phyloP scores from a whole-genome alignment of 2,888 invertebrate species.

The Pachydiplax longipennis region DNA sequence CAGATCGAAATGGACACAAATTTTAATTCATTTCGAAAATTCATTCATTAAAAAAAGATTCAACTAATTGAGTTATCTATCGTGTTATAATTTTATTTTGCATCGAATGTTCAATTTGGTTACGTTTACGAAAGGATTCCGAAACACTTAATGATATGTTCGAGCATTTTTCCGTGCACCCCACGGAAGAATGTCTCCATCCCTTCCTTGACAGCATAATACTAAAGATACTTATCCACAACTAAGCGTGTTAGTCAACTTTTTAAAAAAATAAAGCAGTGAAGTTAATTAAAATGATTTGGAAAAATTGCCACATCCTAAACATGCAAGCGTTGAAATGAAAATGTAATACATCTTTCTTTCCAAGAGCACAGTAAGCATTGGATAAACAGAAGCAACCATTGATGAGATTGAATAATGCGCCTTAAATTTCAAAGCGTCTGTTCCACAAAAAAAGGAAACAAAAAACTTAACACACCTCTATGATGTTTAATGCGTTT shows the following conservation, averaged over 20 bases:
- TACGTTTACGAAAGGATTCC: too few species aligned
- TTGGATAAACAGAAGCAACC: slow-evolving; percentile 25
- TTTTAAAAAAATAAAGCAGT: slow-evolving; percentile 24
- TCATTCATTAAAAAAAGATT: too few species aligned
- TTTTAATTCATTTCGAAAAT: too few species aligned
- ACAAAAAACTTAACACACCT: neutral
- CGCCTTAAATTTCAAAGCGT: slow-evolving; percentile 34
- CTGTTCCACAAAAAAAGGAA: neutral
- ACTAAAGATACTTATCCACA: neutral
- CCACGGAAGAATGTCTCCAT: too few species aligned
- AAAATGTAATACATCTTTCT: slow-evolving; percentile 2
- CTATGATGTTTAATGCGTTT: slow-evolving; percentile 8
- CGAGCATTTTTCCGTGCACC: neutral
- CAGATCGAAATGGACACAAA: too few species aligned
- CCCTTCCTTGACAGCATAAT: neutral
- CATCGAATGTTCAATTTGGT: too few species aligned
- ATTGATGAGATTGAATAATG: slow-evolving; percentile 7
- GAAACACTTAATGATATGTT: neutral
- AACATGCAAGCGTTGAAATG: slow-evolving; percentile 40
- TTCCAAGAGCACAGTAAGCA: slow-evolving; percentile 25
- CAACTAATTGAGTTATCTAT: too few species aligned
- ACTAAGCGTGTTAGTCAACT: slow-evolving; percentile 31
- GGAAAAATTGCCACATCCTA: slow-evolving; percentile 39
- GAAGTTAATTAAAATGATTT: slow-evolving; percentile 33
- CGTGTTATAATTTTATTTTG: too few species aligned